These are phyloP conservation scores for Trissolcus brochymenae DNA, from an alignment of 2,888 invertebrate species.

Conservation along the genomic window DNA sequence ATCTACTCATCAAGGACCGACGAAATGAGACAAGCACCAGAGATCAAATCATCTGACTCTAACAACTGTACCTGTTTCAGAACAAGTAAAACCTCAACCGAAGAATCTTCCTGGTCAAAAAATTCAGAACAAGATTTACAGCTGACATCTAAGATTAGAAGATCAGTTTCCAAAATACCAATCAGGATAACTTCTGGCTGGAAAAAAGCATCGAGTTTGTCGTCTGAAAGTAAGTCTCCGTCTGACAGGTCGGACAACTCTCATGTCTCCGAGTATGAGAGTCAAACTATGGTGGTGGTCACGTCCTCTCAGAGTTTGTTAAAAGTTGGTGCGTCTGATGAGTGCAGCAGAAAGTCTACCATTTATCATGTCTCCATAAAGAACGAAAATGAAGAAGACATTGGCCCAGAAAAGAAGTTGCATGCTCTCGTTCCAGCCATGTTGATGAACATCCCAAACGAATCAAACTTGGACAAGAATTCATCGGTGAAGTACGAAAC, in stretches of 20 bases:
- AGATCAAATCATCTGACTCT: not conserved
- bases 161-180: constrained; percentile 38
- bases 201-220: constrained; percentile 6
- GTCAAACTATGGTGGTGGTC: constrained; percentile 43
- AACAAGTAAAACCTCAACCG: constrained; percentile 22
- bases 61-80: constrained; percentile 16
- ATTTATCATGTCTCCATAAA: constrained; percentile 30
- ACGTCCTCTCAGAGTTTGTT: constrained; percentile 20
- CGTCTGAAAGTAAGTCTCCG: constrained; percentile 18
- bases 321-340: not conserved
- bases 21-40: not conserved
- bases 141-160: not conserved
- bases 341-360: not conserved
- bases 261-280: constrained; percentile 51
- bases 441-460: constrained; percentile 18
- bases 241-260: constrained; percentile 33
- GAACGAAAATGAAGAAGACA: constrained; percentile 1
- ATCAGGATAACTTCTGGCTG: constrained; percentile 14
- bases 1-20: not conserved
- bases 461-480: too few relatives aligned
- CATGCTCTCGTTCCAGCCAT: constrained; percentile 20
- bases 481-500: too few relatives aligned
- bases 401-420: not conserved
- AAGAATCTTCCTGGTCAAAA: constrained; percentile 1
- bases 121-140: not conserved